Base-by-base conservation (phyloP, 2,888 invertebrate species). In the Allolobophora icterica region DNA sequence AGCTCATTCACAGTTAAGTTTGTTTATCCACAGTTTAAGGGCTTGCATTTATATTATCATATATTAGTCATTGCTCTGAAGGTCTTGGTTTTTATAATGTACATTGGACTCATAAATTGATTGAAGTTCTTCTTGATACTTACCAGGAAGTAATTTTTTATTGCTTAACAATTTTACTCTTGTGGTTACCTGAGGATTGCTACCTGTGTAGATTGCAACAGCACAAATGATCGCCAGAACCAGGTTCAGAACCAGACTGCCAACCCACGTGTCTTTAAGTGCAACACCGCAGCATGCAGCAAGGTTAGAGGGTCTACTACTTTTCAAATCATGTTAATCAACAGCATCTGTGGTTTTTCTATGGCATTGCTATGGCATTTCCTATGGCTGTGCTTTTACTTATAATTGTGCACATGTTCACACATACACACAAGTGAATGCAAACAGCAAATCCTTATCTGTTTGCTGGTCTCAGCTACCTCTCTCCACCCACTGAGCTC, bases 201-300 rank as follows among this genome's bases (percentile, higher is more conserved):
- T 97, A 95, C 96, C 98, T 94, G 97, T 97, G 92, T 97, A 97
- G 38, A 52, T 38, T 83, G 42, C 45, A 40, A 42, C 42, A 90
- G 84, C 90, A 90, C 83, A 83, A 71, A 42, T 33, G 90, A 90
- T 38, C 83, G 84, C 24, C 90, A 90, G 24, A 84, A 40, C 83
- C 90, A 90, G 38, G 33, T 33, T 83, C 24, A 30, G 38, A 89
- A 30, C 71, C 71, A 30, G 30, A 24, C 90, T n/a, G 1, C 90
- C 30, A 30, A 83, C n/a, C 42, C 84, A 35, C 83, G 90, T 33
- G 89, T 71, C 33, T 91, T 91, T 95, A 97, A 98, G 94, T 99
- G 98, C 96, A 97, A 97, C 91, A 97, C 98, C 94, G 97, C 97
- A 94, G 97, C 97, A 94, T 99, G 99, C 96, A 97, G 97, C 92